Evolutionary conservation across 2,888 invertebrate genomes (phyloP), one percentile per base, ranked within the genome.

Genomic region (Timema podura): DNA sequence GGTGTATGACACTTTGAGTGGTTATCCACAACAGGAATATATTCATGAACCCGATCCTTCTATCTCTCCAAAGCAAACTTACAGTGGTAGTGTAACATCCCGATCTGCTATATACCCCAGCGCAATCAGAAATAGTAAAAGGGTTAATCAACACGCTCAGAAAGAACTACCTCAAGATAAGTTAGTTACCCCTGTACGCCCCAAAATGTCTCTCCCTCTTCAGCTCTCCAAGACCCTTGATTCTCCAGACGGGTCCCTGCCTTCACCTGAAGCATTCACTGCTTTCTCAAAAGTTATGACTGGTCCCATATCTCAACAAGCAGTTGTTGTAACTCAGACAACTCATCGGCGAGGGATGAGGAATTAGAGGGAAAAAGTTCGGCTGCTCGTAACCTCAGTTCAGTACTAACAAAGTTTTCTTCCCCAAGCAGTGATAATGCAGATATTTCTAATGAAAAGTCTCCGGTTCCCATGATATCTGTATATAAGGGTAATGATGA

Each of bases 221-320:
- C 65, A 48, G 48, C 47, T 54, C 5, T n/a, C 44, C 47, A 30
- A 65, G 44, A 8, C 57, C n/a, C 45, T 68, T 47, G 46, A 11
- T 46, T 13, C 68, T 45, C 54, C 66, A 51, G 69, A 69, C 49
- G 61, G 51, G 16, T 48, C 70, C 15, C 64, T 70, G 44, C 69
- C 68, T 47, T 79, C 86, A 51, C 85, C 84, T 15, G 87, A 88
- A 78, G 88, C 89, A 77, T 84, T 84, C 70, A 76, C 77, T 9
- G 87, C 90, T 72, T 87, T 89, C 72, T 85, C 85, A 66, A 88
- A 87, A 77, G 91, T 91, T n/a, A 91, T 91, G 91, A 84, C 86
- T 67, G 91, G 89, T 0, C 91, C 91, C 0, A 87, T 89, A 71
- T 85, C 88, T 71, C 91, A 91, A 77, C 87, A 88, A 74, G 92